These are phyloP conservation scores for Alviniconcha strummeri DNA, from an alignment of 2,888 invertebrate genomes.

Conservation along the genomic window DNA sequence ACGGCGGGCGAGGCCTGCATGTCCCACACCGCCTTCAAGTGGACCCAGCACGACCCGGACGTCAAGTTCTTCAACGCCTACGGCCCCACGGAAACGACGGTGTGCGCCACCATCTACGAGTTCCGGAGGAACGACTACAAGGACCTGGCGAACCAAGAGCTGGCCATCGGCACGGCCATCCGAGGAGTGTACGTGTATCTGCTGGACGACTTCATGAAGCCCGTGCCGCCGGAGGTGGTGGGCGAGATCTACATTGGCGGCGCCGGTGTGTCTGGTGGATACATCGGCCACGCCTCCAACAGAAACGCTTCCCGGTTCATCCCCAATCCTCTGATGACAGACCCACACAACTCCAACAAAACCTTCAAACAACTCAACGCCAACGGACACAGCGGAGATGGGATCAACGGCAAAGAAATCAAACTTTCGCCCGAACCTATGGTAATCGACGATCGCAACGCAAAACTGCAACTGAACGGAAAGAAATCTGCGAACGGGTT, in stretches of 20 bases:
- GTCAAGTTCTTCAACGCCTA: conserved; percentile 89
- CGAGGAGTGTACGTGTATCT: conserved; percentile 89
- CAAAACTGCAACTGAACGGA: no score
- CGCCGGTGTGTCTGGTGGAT: conserved; percentile 86
- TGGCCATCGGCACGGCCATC: conserved; percentile 89
- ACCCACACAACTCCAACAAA: neutral
- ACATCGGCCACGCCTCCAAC: conserved; percentile 80
- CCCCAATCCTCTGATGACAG: conserved; percentile 45
- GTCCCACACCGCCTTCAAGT: conserved; percentile 82
- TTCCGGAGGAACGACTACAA: conserved; percentile 73
- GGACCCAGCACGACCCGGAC: conserved; percentile 77
- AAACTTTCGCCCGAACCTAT: neutral
- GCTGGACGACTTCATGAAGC: conserved; percentile 82
- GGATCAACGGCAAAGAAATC: neutral
- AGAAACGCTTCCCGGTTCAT: conserved; percentile 71
- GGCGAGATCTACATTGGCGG: conserved; percentile 91
- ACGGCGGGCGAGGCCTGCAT: conserved; percentile 90
- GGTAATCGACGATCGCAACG: neutral
- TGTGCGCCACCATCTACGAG: conserved; percentile 88
- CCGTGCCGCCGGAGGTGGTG: conserved; percentile 83
- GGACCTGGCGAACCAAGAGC: conserved; percentile 76
- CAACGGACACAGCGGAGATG: neutral
- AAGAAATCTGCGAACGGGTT: no score
- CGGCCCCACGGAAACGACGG: conserved; percentile 94
- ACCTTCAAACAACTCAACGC: no score